Base-by-base conservation (phyloP, 30 jellyfish, hydroid and myxozoan genomes). In the Turritopsis rubra region DNA sequence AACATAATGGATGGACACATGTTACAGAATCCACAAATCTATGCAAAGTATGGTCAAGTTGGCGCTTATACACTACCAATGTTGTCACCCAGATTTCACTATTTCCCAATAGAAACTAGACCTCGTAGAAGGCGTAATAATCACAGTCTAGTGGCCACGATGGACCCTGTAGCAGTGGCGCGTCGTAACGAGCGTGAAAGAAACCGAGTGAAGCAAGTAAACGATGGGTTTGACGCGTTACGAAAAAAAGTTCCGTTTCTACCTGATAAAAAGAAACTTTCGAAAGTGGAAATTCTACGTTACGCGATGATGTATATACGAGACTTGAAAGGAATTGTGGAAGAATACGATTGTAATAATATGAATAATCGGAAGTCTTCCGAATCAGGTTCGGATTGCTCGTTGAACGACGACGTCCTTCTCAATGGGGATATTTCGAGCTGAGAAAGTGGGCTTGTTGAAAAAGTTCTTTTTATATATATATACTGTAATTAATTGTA, bases 111-210 rank as follows among this genome's bases (percentile, higher is more conserved):
- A 60, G 83, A 71, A n/a, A 75, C 83, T 19, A 53, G 89, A 65
- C 66, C 90, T 23, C 90, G 98, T 17, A 75, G 90, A 54, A 68
- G 95, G 66, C 75, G 98, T 22, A 28, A 85, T 20, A 88, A 84
- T 77, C 98, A 91, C 82, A 88, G 98, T 73, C 79, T 91, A 18
- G 98, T 91, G 21, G 88, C 98, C 18, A 91, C 95, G 29, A 91
- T 91, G 98, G 98, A 91, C 74, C 98, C 98, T 16, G 95, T 77
- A n/a, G 98, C 98, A 0, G 98, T 91, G 28, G 98, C 98, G 68
- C 72, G 96, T 22, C 77, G 98, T 16, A 91, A 91, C 79, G 98
- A 91, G 72, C 89, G 97, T 22, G 98, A 91, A 79, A 89, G 98
- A 71, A 91, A 91, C 84, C 86, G 98, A 53, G 98, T 91, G 29